phyloP scores from a whole-genome alignment of 2,113 vertebrate genomes.

The Burhinus bistriatus region DNA sequence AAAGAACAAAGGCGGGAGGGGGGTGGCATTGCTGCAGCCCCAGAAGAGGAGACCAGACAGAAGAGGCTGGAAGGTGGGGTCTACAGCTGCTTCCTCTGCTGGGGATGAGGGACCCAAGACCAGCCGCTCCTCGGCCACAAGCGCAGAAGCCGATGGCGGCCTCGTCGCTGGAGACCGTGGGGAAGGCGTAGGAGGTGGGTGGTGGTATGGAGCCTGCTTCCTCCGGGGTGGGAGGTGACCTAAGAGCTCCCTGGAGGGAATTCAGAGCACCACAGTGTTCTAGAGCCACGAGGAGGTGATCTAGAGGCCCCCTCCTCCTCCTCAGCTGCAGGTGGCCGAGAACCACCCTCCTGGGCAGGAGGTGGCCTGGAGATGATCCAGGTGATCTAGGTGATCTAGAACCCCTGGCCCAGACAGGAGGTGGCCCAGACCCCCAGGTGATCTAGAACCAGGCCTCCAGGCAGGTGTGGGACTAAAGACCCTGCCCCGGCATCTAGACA shows the following conservation, averaged over 20 bases:
- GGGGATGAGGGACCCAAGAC: no score
- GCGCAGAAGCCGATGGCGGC: accelerated
- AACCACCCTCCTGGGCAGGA: no score
- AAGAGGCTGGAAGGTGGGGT: not conserved
- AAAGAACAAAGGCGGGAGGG: not conserved
- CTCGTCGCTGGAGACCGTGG: accelerated
- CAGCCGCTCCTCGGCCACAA: accelerated
- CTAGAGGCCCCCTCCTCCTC: not conserved
- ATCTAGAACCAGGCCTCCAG: not conserved
- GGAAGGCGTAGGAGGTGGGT: not conserved
- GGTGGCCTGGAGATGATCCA: not conserved
- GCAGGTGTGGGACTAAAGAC: not conserved
- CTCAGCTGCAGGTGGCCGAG: not conserved
- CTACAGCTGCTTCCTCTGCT: not conserved
- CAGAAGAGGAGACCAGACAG: not conserved
- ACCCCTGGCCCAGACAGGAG: not conserved
- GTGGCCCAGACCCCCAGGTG: not conserved
- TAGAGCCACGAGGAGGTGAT: not conserved
- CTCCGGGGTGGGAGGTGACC: not conserved
- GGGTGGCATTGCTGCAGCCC: not conserved
- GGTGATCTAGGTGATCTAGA: not conserved
- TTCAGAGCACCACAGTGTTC: not conserved
- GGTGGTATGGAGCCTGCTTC: not conserved
- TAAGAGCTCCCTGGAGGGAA: no score
- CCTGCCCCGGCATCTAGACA: no score